Base-by-base conservation (phyloP, 37 sponge, comb jelly and placozoan species). In the Aplysina aerophoba region DNA sequence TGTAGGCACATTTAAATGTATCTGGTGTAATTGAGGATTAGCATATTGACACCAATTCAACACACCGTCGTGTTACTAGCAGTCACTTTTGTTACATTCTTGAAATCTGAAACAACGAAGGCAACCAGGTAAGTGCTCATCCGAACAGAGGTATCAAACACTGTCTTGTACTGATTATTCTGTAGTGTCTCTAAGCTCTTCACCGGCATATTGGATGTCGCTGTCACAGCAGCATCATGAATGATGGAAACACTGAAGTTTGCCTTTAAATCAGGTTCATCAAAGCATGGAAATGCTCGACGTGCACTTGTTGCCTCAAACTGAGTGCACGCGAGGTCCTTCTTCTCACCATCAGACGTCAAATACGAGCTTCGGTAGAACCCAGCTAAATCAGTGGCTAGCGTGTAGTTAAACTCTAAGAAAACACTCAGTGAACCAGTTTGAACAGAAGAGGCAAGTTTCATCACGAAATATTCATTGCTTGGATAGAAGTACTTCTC, bases 81-180 rank as follows among this genome's bases (percentile, higher is more conserved):
- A 44, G 50, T 44, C 4, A 73, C 5, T 3, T 82, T 81, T 82
- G 59, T 14, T 34, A 17, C 12, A 11, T 39, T 4, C 30, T 81
- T 21, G 62, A 97, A 98, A 39, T 98, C 92, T 6, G 93, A 94
- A 55, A 98, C 87, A 79, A 98, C 84, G 44, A 98, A 98, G 31
- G 99, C 99, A 73, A 98, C 99, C 33, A 98, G 92, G 85, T 98
- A 98, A 0, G 93, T 96, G 54, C 97, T 96, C 99, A 98, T 98
- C 53, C 77, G 73, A 16, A 91, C 79, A 31, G 95, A 89, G 15
- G 92, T 92, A 55, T 79, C 28, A 59, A 98, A 98, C 0, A n/a
- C 55, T 0, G 92, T 91, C n/a, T 79, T 84, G 20, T 87, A 59
- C 27, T 75, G 65, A 59, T 28, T 57, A 34, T 60, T 60, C 39